A percentile compares a stretch with the other conserved stretches of the same genome.
Conservation (phyloP, 2,113 vertebrate species). For the Pachycephala philippinensis region DNA sequence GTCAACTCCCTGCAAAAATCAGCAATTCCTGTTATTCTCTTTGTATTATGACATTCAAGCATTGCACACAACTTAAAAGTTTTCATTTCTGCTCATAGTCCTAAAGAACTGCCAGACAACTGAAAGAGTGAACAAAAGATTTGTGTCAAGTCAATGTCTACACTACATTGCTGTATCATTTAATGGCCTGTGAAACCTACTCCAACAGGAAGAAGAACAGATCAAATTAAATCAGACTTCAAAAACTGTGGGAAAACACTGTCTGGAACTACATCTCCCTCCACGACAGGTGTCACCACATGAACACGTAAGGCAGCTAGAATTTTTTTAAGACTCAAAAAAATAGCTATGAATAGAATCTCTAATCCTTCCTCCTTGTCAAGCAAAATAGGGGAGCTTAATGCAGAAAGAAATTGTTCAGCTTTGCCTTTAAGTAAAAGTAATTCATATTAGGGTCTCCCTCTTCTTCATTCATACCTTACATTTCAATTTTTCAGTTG, state of each 20-base stretch:
- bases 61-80: neutral
- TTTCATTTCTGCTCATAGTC: neutral
- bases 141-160: neutral
- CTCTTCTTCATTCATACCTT: neutral
- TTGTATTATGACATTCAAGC: neutral
- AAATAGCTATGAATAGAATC: neutral
- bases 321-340: neutral
- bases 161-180: neutral
- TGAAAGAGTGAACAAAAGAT: neutral
- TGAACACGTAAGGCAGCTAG: neutral
- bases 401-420: neutral
- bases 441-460: neutral
- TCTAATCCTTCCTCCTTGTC: neutral
- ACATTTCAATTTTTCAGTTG: neutral
- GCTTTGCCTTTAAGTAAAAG: neutral
- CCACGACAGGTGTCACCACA: constrained; percentile 11
- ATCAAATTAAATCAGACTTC: neutral
- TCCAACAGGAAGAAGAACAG: neutral
- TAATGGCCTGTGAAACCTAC: neutral
- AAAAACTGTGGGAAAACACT: neutral
- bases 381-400: neutral
- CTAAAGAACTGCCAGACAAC: neutral
- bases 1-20: neutral
- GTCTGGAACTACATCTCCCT: neutral
- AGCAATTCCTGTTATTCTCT: neutral